Base-by-base conservation (phyloP, 2,888 invertebrate species). In the Xylocampa areola region DNA sequence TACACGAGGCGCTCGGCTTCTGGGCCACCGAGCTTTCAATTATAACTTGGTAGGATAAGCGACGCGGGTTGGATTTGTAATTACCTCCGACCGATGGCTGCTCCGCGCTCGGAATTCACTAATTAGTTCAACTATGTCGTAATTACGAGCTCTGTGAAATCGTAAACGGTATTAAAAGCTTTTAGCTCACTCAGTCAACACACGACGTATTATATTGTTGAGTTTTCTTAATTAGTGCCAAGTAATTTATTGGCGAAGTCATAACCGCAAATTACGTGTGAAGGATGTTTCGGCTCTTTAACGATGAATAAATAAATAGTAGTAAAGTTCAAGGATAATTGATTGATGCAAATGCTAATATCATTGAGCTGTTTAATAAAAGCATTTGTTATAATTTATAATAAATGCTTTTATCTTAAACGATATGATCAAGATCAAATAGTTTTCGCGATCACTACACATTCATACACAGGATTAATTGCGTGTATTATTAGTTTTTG, bases 11-110 rank as follows among this genome's bases (percentile, higher is more conserved):
- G 75, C 57, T 71, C 80, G 82, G 86, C 89, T 92, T 89, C 87
- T 89, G 88, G 86, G 83, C 88, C 85, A 84, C 81, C 83, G 86
- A 86, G 88, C 88, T 88, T 92, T 92, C 91, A 92, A 92, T 92
- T 92, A 91, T 90, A 92, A 92, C 81, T 90, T 88, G 82, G 85
- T 75, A 80, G 86, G 86, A 88, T 90, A 87, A 89, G 86, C 86
- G 87, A 85, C 88, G 86, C 80, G 83, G 84, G 78, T 82, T 80
- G 82, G 84, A 84, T 87, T 85, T 78, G 81, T 89, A 89, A 90
- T 91, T 90, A 87, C 84, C 86, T 80, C 82, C 84, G 74, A 77
- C 76, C 76, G 73, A 78, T 75, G 63, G 71, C 68, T 73, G 76
- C 63, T 64, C 61, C 65, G 65, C 65, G 70, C 68, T 59, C 55